Conservation (phyloP, 2,888 invertebrate species). For the Micoletzkya japonica region DNA sequence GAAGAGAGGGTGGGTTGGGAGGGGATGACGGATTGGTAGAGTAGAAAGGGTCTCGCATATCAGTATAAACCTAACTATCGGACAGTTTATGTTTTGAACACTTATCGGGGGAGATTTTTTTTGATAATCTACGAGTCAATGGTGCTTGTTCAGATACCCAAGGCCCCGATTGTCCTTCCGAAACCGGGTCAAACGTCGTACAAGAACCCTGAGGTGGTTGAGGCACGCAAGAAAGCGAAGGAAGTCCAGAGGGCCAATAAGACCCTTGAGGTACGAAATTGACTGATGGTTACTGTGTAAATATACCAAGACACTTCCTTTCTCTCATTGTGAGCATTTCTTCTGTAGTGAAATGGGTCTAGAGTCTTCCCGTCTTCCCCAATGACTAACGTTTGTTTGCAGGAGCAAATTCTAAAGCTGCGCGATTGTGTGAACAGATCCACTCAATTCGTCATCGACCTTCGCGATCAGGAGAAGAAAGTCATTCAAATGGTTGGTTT, state of each 20-base stretch:
- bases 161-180: conserved; percentile 73
- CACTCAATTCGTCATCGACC: background rate
- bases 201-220: conserved; percentile 72
- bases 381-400: background rate
- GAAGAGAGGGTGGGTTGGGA: too few relatives aligned
- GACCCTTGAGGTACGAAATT: conserved; percentile 59
- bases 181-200: conserved; percentile 83
- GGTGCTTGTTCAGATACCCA: too few relatives aligned
- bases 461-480: conserved; percentile 23
- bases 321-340: background rate
- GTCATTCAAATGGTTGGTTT: conserved; percentile 15
- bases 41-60: too few relatives aligned
- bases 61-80: too few relatives aligned
- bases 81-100: too few relatives aligned
- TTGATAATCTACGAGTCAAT: too few relatives aligned
- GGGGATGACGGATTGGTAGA: too few relatives aligned
- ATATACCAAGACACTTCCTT: background rate
- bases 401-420: conserved; percentile 14
- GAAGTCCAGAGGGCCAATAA: background rate
- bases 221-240: conserved; percentile 31
- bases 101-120: too few relatives aligned
- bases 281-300: background rate
- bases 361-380: too few relatives aligned
- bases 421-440: conserved; percentile 11
- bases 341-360: too few relatives aligned